Evolutionary conservation across 2,797 vertebrate genomes (phyloP).

Genomic region (Acridotheres tristis): DNA sequence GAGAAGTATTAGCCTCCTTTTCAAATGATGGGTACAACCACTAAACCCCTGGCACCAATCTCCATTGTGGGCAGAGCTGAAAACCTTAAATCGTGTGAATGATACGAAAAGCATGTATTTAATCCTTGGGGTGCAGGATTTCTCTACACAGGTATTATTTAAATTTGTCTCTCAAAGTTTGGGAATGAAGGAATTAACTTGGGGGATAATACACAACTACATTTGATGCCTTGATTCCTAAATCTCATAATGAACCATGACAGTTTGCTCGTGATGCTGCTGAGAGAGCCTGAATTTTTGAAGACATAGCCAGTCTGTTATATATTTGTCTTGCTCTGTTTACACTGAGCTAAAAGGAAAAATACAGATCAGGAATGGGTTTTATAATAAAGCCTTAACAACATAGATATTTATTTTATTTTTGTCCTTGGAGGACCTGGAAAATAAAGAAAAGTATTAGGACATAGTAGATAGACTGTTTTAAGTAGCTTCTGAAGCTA

Average conservation of each 20-base stretch:
- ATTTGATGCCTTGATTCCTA: neutral
- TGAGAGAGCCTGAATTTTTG: neutral
- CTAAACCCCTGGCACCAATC: neutral
- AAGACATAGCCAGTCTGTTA: neutral
- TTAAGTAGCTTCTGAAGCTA: neutral
- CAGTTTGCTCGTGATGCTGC: neutral
- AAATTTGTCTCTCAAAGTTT: neutral
- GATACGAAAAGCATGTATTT: neutral
- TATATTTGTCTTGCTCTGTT: neutral
- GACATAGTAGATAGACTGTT: neutral
- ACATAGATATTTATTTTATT: neutral
- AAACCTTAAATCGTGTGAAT: neutral
- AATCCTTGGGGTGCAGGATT: neutral
- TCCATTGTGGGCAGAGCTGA: rapidly evolving
- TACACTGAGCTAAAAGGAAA: neutral
- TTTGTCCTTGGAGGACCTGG: neutral
- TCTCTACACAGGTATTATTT: neutral
- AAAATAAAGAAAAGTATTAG: neutral
- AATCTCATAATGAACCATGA: neutral
- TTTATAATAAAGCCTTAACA: neutral
- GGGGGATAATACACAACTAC: neutral
- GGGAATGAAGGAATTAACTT: neutral
- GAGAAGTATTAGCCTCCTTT: neutral
- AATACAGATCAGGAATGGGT: neutral
- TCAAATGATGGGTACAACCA: neutral